Conservation (phyloP, 2,888 invertebrate genomes). For the Archips xylosteana region DNA sequence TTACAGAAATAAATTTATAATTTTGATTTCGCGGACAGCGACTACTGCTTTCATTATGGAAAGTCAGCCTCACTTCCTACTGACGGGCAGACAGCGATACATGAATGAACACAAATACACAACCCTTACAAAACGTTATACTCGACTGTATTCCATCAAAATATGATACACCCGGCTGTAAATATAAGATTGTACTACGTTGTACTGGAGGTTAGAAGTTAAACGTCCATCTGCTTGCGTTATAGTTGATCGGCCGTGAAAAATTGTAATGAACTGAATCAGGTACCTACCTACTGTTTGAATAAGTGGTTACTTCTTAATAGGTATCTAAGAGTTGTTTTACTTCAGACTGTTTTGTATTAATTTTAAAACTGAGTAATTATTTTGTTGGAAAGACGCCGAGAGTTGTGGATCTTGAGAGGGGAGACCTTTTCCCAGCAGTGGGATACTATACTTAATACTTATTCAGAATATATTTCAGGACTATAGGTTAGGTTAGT, state of each 20-base stretch:
- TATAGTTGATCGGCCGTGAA: slow-evolving; percentile 37
- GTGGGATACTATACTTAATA: too few species aligned
- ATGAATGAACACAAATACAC: slow-evolving; percentile 33
- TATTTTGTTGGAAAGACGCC: too few species aligned
- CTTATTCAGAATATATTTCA: too few species aligned
- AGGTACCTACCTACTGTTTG: not conserved
- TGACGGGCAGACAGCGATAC: slow-evolving; percentile 60
- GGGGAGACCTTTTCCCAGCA: too few species aligned
- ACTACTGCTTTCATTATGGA: not conserved
- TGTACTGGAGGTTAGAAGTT: slow-evolving; percentile 65
- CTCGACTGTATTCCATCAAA: slow-evolving; percentile 2
- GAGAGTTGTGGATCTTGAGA: too few species aligned
- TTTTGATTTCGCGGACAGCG: not conserved
- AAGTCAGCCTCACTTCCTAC: slow-evolving; percentile 52
- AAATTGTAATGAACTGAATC: slow-evolving; percentile 2
- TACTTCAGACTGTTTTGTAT: not conserved
- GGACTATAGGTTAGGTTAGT: too few species aligned
- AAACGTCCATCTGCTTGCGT: slow-evolving; percentile 56
- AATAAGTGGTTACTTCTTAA: not conserved
- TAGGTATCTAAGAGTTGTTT: not conserved
- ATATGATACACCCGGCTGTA: slow-evolving; percentile 25
- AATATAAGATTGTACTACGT: slow-evolving; percentile 31
- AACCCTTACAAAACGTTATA: slow-evolving; percentile 1
- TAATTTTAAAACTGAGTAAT: too few species aligned
- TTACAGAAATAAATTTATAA: too few species aligned